phyloP scores from a whole-genome alignment of 2,113 vertebrate genomes.

The Ictidomys tridecemlineatus region DNA sequence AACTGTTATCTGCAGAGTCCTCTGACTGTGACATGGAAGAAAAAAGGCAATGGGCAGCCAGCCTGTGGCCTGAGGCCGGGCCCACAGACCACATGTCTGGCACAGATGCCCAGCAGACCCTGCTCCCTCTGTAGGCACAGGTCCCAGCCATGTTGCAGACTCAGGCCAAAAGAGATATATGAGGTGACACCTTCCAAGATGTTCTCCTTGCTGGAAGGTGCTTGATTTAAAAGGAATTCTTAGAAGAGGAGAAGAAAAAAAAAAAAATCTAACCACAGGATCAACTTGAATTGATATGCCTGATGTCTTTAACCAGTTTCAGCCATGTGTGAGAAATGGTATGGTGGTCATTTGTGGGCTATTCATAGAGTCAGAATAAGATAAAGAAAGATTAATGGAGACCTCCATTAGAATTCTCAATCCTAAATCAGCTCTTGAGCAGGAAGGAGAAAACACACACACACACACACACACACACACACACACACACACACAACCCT shows the following conservation, averaged over 20 bases:
- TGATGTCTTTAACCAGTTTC: not conserved
- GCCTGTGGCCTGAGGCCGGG: fast-evolving
- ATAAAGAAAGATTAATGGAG: slow-evolving; percentile 18
- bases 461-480: too few species aligned
- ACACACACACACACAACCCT: too few species aligned
- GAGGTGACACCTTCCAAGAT: not conserved
- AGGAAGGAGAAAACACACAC: too few species aligned
- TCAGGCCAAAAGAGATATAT: fast-evolving
- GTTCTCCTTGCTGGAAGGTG: not conserved
- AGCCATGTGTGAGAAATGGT: slow-evolving; percentile 5
- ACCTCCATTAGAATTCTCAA: slow-evolving; percentile 9
- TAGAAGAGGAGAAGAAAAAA: not conserved
- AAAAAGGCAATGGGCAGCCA: not conserved
- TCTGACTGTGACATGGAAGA: not conserved
- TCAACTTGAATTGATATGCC: not conserved
- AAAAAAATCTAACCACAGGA: not conserved
- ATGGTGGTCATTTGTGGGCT: not conserved
- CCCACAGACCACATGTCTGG: fast-evolving
- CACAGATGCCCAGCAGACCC: fast-evolving
- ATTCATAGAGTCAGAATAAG: slow-evolving; percentile 45
- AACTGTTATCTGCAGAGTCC: not conserved
- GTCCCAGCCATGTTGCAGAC: fast-evolving
- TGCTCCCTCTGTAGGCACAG: not conserved
- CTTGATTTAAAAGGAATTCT: not conserved
- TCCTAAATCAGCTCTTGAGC: not conserved